Evolutionary conservation across 2,888 invertebrate genomes (phyloP), one percentile per base, ranked within the genome.

Genomic region (Cyclophora punctaria): DNA sequence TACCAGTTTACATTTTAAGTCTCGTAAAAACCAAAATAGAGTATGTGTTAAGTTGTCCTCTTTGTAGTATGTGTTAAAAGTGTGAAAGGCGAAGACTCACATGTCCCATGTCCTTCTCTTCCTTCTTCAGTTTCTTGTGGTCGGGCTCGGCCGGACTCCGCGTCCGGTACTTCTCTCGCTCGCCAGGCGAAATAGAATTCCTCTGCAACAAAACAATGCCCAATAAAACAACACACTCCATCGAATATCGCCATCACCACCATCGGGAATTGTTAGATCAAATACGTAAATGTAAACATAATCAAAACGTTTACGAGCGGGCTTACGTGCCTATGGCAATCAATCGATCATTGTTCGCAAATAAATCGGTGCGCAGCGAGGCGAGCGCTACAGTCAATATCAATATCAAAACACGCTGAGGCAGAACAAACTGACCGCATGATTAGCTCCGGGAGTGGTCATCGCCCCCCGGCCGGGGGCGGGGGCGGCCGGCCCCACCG

Each of bases 181-280:
- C 94, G 49, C 93, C 94, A 5, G 96, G 96, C 53, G 95, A 95
- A 87, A 95, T 94, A 68, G 95, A 95, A 88, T 93, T 95, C 79
- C 94, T 91, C 95, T 95, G 92, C 42, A 86, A 85, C 80, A 58
- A 57, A 51, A 59, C 55, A 48, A 62, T 62, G 53, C 58, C 50
- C 62, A 64, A 53, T 61, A 62, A 73, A 59, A 57, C 53, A 60
- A 52, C 61, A 55, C 20, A 68, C 54, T 58, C 60, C 60, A 64
- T 65, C 57, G 62, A 63, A 69, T 66, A 70, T 66, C 62, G 60
- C 60, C 63, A 70, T 66, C 62, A 60, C 60, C 63, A 59, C 63
- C 67, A 76, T 69, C 66, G 65, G 64, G 64, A 59, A 71, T 70
- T 76, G 77, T 78, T 75, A 66, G 73, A 67, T 72, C 66, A 80